Conservation (phyloP, 1,140 invertebrate genomes). For the Drosophila erecta region DNA sequence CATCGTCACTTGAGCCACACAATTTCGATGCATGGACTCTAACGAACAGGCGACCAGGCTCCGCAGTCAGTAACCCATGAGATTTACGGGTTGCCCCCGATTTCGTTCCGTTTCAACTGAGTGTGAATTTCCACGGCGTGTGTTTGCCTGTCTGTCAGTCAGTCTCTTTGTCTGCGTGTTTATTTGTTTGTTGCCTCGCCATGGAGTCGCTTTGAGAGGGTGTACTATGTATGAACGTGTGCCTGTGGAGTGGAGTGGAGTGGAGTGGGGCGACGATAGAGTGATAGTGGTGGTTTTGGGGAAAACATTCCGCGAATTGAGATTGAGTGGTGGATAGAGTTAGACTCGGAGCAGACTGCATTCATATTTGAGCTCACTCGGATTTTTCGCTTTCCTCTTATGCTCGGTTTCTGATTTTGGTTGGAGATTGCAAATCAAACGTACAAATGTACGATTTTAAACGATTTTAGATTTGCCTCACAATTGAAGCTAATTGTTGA, state of each 20-base stretch:
- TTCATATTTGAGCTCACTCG: background rate
- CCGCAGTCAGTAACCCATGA: slow-evolving; percentile 23
- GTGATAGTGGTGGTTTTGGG: slow-evolving; percentile 8
- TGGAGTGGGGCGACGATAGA: background rate
- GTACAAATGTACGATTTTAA: too few relatives aligned
- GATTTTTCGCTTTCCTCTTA: too few relatives aligned
- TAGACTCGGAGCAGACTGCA: background rate
- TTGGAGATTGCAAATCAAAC: background rate
- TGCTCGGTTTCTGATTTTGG: too few relatives aligned
- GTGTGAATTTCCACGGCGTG: slow-evolving; percentile 53
- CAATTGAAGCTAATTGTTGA: too few relatives aligned
- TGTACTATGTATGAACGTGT: background rate
- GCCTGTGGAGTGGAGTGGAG: too few relatives aligned
- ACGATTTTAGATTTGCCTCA: too few relatives aligned
- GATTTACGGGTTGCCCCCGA: slow-evolving; percentile 49
- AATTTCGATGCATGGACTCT: slow-evolving; percentile 84
- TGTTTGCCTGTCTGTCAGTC: slow-evolving; percentile 15
- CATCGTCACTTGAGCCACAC: slow-evolving; percentile 55
- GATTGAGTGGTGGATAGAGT: slow-evolving; percentile 35
- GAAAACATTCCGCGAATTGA: slow-evolving; percentile 17
- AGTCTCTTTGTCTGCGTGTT: slow-evolving; percentile 26
- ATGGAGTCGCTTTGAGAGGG: slow-evolving; percentile 27
- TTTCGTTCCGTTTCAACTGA: slow-evolving; percentile 63
- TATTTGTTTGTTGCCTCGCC: slow-evolving; percentile 24
- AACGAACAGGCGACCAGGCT: slow-evolving; percentile 71